These are phyloP conservation scores for Dascillus cervinus DNA, from an alignment of 2,888 invertebrate genomes.

Conservation along the genomic window DNA sequence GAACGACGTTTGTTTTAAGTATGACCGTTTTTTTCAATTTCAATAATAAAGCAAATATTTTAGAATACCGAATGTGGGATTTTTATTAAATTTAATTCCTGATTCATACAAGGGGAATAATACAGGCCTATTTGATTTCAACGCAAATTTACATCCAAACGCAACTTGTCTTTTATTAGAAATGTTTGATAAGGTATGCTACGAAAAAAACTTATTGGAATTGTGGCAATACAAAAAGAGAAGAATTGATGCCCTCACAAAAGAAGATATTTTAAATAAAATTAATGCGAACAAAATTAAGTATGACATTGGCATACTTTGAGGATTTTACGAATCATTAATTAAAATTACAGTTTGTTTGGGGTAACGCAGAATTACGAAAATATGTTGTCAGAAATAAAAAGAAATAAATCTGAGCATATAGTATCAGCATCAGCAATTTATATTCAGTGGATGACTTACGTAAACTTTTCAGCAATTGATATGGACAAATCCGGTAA, in stretches of 20 bases:
- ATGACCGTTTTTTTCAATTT: conserved; percentile 15
- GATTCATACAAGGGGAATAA: conserved; percentile 4
- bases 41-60: conserved; percentile 1
- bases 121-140: conserved; percentile 42
- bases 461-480: conserved; percentile 60
- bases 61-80: conserved; percentile 19
- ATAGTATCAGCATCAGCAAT: conserved; percentile 58
- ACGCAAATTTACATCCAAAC: conserved; percentile 48
- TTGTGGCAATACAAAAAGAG: conserved; percentile 58
- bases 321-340: background rate
- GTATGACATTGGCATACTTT: conserved; percentile 31
- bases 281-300: conserved; percentile 50
- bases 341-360: conserved; percentile 40
- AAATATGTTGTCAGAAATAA: conserved; percentile 54
- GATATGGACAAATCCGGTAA: conserved; percentile 61
- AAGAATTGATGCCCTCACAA: conserved; percentile 48
- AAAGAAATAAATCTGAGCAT: conserved; percentile 51
- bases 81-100: conserved; percentile 8
- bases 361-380: conserved; percentile 59
- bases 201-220: conserved; percentile 58
- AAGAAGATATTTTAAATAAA: conserved; percentile 53
- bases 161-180: conserved; percentile 59
- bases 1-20: conserved; percentile 51
- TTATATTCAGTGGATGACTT: conserved; percentile 55
- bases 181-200: conserved; percentile 53